Percentiles rank a stretch among this genome's conserved stretches.
phyloP scores from a whole-genome alignment of 1,140 invertebrate genomes.

The Pachyrhynchus sulphureomaculatus region DNA sequence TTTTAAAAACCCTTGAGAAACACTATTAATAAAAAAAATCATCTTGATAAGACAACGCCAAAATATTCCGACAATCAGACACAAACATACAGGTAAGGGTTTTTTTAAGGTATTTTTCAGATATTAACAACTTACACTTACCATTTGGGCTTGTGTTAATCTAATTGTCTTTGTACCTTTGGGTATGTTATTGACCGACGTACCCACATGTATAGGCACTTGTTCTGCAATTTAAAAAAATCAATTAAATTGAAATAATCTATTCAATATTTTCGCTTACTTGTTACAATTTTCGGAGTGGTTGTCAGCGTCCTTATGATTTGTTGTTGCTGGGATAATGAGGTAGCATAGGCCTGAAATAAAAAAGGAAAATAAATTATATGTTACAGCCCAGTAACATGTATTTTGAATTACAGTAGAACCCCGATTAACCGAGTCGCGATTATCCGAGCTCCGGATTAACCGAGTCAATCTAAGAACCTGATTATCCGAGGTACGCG shows the following conservation, averaged over 20 bases:
- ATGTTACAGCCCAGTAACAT: too few species aligned
- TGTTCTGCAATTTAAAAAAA: slow-evolving; percentile 49
- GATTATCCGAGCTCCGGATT: too few species aligned
- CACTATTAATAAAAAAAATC: too few species aligned
- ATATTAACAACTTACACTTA: slow-evolving; percentile 44
- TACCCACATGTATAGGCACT: slow-evolving; percentile 54
- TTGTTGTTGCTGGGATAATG: slow-evolving; percentile 49
- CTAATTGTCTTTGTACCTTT: slow-evolving; percentile 63
- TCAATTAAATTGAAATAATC: neutral
- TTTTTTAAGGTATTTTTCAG: too few species aligned
- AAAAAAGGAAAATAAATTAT: neutral
- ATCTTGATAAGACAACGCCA: too few species aligned
- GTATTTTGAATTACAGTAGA: too few species aligned
- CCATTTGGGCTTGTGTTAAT: slow-evolving; percentile 60
- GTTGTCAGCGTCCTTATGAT: slow-evolving; percentile 55
- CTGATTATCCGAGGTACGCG: too few species aligned
- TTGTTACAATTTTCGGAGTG: slow-evolving; percentile 51
- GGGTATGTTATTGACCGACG: slow-evolving; percentile 47
- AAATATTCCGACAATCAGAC: too few species aligned
- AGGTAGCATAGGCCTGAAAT: slow-evolving; percentile 40
- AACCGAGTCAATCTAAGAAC: too few species aligned
- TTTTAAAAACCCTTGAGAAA: too few species aligned
- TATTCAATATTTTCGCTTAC: slow-evolving; percentile 46
- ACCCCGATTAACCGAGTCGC: too few species aligned
- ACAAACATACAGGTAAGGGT: too few species aligned